These are phyloP conservation scores for Drosophila peninsularis DNA, from an alignment of 2,888 invertebrate species.

Conservation along the genomic window DNA sequence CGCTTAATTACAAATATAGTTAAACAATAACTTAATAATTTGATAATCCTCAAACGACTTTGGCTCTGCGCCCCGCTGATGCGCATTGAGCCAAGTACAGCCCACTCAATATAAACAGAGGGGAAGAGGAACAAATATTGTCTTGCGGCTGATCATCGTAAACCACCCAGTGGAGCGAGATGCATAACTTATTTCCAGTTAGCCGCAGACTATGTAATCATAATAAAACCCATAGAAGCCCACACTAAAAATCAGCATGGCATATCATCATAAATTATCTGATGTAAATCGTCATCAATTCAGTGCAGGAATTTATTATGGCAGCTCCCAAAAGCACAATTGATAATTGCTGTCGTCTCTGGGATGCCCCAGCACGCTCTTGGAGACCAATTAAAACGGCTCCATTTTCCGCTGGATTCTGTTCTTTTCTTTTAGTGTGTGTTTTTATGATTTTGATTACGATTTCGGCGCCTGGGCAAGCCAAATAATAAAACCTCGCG, in stretches of 20 bases:
- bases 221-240: slow-evolving; percentile 47
- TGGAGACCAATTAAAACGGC: slow-evolving; percentile 73
- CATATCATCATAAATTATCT: slow-evolving; percentile 70
- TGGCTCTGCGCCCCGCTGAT: not conserved
- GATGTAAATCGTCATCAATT: slow-evolving; percentile 65
- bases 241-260: slow-evolving; percentile 56
- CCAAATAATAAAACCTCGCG: slow-evolving; percentile 61
- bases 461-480: slow-evolving; percentile 68
- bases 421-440: slow-evolving; percentile 25
- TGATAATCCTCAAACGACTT: not conserved
- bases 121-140: not conserved
- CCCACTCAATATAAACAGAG: slow-evolving; percentile 4
- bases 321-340: slow-evolving; percentile 62
- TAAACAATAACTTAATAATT: not conserved
- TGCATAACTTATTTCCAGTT: slow-evolving; percentile 39
- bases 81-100: not conserved
- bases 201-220: slow-evolving; percentile 47
- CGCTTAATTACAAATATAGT: not conserved
- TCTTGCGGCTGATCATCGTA: slow-evolving; percentile 23
- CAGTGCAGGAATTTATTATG: slow-evolving; percentile 73
- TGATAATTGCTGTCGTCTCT: slow-evolving; percentile 73
- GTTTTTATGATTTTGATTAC: slow-evolving; percentile 78
- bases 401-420: slow-evolving; percentile 48
- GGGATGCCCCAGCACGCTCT: slow-evolving; percentile 32
- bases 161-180: slow-evolving; percentile 46